These are phyloP conservation scores for Gallinago nigripennis DNA, from an alignment of 2,797 vertebrate genomes.

Conservation along the genomic window DNA sequence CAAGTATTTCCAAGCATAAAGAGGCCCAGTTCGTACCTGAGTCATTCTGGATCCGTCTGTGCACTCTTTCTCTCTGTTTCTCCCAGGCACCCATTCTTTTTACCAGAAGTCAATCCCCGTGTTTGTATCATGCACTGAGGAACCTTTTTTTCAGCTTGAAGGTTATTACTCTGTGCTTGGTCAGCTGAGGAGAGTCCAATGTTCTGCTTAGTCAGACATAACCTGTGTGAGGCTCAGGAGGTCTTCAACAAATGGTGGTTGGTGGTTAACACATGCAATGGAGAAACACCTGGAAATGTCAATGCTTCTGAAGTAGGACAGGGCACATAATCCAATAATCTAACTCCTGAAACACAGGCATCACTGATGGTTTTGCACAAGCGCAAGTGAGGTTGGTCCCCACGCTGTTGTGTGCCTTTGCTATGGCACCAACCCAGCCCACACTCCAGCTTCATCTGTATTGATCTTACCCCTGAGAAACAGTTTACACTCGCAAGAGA, in stretches of 20 bases:
- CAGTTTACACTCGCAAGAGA: neutral
- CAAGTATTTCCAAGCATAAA: neutral
- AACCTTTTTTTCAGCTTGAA: neutral
- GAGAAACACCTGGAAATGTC: neutral
- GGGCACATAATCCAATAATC: neutral
- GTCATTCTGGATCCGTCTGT: neutral
- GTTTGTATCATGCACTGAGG: neutral
- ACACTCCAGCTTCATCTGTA: neutral
- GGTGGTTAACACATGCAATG: neutral
- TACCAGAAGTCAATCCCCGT: neutral
- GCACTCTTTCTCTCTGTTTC: neutral
- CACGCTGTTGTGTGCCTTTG: neutral
- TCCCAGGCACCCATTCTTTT: neutral
- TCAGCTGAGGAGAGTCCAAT: neutral
- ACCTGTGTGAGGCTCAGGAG: too few species aligned
- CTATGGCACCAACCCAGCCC: neutral
- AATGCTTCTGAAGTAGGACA: neutral
- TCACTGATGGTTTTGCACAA: neutral
- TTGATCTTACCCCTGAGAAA: neutral
- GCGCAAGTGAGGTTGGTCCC: fast-evolving
- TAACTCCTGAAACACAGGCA: neutral
- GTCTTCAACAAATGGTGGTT: neutral
- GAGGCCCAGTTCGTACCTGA: neutral
- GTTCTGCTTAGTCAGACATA: neutral
- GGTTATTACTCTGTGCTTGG: neutral